Conservation (phyloP, 2,797 vertebrate genomes). For the Pachyuromys duprasi region DNA sequence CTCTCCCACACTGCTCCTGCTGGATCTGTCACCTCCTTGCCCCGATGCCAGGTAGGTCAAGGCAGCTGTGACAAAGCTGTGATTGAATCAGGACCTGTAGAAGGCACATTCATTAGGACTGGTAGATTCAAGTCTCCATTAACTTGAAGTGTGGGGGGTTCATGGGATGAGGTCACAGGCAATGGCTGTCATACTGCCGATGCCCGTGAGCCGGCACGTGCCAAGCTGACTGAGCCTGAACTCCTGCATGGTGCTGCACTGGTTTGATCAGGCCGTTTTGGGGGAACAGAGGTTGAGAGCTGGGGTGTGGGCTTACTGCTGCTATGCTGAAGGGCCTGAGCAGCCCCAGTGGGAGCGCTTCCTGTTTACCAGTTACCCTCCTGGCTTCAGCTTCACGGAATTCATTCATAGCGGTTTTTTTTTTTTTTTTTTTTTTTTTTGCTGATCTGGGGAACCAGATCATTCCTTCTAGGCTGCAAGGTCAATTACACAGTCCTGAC, state of each 20-base stretch:
- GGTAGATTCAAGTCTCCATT: conserved; percentile 6
- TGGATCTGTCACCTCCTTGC: not conserved
- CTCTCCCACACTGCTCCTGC: not conserved
- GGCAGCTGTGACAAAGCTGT: not conserved
- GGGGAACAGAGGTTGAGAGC: conserved; percentile 88
- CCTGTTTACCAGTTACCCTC: conserved; percentile 88
- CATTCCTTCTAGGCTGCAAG: conserved; percentile 89
- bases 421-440: too few relatives aligned
- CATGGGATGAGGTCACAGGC: not conserved
- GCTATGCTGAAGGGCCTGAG: conserved; percentile 86
- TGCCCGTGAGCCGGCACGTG: conserved; percentile 70
- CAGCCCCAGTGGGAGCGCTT: conserved; percentile 81
- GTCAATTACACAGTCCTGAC: conserved; percentile 84
- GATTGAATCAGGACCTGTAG: not conserved
- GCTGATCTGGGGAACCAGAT: conserved; percentile 89
- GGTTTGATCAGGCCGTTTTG: conserved; percentile 91
- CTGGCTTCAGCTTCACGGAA: conserved; percentile 88
- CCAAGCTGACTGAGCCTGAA: conserved; percentile 91
- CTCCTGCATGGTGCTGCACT: conserved; percentile 88
- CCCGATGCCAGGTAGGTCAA: not conserved
- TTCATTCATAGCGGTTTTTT: conserved; percentile 91
- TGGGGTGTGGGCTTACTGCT: conserved; percentile 92
- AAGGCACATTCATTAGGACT: not conserved
- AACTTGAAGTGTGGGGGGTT: not conserved
- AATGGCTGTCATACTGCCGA: not conserved